phyloP scores from a whole-genome alignment of 2,113 vertebrate species.

The Chaetops frenatus region DNA sequence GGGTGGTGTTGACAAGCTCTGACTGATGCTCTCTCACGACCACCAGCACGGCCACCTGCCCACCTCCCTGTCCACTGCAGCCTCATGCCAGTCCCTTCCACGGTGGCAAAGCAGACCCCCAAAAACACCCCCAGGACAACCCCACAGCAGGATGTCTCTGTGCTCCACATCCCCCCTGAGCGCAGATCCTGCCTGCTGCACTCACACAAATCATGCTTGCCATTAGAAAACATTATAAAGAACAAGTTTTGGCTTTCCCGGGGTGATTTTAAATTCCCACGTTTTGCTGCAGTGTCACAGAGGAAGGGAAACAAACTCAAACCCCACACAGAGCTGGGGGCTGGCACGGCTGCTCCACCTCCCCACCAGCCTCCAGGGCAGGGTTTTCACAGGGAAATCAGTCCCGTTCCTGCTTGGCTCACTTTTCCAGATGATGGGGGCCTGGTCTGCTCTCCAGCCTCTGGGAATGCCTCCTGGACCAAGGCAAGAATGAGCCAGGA shows the following conservation, averaged over 20 bases:
- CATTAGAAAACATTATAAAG: neutral
- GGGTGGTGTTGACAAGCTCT: accelerated
- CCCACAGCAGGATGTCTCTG: neutral
- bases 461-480: neutral
- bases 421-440: neutral
- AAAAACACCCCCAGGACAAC: neutral
- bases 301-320: neutral
- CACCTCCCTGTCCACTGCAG: neutral
- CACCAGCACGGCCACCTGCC: accelerated
- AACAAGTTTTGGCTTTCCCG: neutral
- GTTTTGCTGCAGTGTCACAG: neutral
- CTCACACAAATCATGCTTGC: accelerated
- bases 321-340: neutral
- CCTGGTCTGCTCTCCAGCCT: neutral
- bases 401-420: neutral
- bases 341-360: neutral
- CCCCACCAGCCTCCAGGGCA: neutral
- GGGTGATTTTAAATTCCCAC: neutral
- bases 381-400: neutral
- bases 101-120: neutral
- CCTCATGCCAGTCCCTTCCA: neutral
- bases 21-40: neutral
- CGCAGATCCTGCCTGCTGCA: neutral
- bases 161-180: accelerated
- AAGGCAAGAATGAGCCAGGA: neutral